phyloP scores from a whole-genome alignment of 2,797 vertebrate species.

The Lepus townsendii region DNA sequence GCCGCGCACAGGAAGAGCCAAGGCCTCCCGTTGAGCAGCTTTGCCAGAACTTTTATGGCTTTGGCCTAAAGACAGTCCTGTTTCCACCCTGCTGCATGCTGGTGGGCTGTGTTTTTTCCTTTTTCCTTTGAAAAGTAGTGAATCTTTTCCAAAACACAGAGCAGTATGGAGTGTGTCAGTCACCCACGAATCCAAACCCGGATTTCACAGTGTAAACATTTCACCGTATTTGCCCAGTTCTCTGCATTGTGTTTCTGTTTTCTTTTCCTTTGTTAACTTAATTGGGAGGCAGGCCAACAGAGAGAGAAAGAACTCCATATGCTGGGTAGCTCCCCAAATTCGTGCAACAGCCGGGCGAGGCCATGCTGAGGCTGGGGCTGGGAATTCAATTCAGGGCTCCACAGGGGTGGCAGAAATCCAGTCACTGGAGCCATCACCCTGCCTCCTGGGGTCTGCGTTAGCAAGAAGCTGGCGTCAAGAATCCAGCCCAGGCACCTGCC shows the following conservation, averaged over 20 bases:
- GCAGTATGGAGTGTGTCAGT: not conserved
- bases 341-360: too few species aligned
- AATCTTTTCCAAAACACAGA: not conserved
- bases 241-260: not conserved
- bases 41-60: not conserved
- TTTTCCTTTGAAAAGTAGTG: not conserved
- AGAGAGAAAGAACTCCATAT: too few species aligned
- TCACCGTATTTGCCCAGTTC: not conserved
- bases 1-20: not conserved
- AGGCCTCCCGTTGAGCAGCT: not conserved
- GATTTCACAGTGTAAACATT: accelerated
- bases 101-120: not conserved
- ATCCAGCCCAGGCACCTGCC: too few species aligned
- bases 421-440: too few species aligned
- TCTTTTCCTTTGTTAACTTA: too few species aligned
- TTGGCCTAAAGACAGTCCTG: not conserved
- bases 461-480: too few species aligned
- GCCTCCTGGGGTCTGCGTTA: too few species aligned
- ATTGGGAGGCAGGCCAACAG: too few species aligned
- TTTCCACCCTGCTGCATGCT: not conserved
- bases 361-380: too few species aligned
- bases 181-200: not conserved
- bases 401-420: too few species aligned
- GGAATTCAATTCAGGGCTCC: too few species aligned
- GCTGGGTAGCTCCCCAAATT: too few species aligned